A percentile compares a stretch with the other conserved stretches of the same genome.
These are phyloP conservation scores for Oreotrochilus melanogaster DNA, from an alignment of 2,113 vertebrate genomes.

Conservation along the genomic window DNA sequence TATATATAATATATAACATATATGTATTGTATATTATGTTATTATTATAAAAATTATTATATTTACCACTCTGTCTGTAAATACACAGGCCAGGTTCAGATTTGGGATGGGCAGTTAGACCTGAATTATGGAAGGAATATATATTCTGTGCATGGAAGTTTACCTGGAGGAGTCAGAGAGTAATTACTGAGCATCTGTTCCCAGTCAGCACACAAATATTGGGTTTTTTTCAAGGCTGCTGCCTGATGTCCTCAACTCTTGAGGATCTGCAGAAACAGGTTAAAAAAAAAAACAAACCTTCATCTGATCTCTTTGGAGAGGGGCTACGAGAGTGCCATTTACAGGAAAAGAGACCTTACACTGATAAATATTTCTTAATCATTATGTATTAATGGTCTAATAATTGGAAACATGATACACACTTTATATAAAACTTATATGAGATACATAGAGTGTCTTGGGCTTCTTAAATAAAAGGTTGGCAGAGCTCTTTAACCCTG, in stretches of 20 bases:
- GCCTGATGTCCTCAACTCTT: neutral
- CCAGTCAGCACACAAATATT: neutral
- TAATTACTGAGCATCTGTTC: constrained; percentile 37
- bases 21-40: too few species aligned
- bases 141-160: neutral
- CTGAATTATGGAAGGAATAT: neutral
- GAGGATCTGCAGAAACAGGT: neutral
- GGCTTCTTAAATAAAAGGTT: neutral
- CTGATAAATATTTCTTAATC: neutral
- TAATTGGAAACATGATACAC: neutral
- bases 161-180: neutral
- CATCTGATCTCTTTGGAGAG: neutral
- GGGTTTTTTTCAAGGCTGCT: neutral
- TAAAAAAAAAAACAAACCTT: neutral
- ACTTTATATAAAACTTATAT: neutral
- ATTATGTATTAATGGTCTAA: neutral
- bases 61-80: too few species aligned
- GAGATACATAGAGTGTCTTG: neutral
- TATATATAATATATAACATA: too few species aligned
- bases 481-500: neutral
- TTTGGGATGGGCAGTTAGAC: neutral
- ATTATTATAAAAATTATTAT: too few species aligned
- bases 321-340: neutral
- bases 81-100: neutral
- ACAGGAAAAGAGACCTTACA: neutral